These are phyloP conservation scores for Plutella xylostella DNA, from an alignment of 2,888 invertebrate genomes.

Conservation along the genomic window DNA sequence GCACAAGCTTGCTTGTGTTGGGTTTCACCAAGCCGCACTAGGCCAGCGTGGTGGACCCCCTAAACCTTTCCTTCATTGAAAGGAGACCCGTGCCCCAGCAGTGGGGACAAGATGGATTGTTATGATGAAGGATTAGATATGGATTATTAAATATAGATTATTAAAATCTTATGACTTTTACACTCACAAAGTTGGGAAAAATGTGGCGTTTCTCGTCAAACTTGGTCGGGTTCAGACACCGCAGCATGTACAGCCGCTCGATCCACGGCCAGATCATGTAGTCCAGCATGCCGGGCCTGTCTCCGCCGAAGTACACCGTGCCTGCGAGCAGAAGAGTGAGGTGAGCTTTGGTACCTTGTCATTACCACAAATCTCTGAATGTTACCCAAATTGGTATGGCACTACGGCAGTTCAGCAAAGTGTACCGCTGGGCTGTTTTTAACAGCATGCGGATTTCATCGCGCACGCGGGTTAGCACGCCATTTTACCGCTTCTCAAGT, in stretches of 20 bases:
- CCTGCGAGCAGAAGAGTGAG: slow-evolving; percentile 24
- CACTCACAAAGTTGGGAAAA: slow-evolving; percentile 59
- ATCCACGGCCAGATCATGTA: slow-evolving; percentile 94
- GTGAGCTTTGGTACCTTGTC: not conserved
- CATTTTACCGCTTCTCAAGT: not conserved
- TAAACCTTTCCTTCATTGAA: not conserved
- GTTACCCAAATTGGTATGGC: not conserved
- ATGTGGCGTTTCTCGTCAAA: slow-evolving; percentile 44
- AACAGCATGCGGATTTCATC: no score
- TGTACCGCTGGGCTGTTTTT: no score
- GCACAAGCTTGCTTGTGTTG: no score
- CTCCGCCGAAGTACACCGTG: slow-evolving; percentile 50
- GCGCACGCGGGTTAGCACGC: no score
- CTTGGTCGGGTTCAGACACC: slow-evolving; percentile 44
- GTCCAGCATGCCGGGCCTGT: slow-evolving; percentile 78
- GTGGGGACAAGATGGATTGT: not conserved
- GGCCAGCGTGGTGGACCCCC: not conserved
- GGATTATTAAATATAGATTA: no score
- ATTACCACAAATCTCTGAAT: not conserved
- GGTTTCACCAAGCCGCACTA: no score
- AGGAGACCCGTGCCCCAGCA: no score
- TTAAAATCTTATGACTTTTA: no score
- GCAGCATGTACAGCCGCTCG: slow-evolving; percentile 68
- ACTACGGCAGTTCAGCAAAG: not conserved
- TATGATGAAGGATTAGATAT: no score